These are phyloP conservation scores for Peromyscus leucopus DNA, from an alignment of 2,113 vertebrate genomes.

Conservation along the genomic window DNA sequence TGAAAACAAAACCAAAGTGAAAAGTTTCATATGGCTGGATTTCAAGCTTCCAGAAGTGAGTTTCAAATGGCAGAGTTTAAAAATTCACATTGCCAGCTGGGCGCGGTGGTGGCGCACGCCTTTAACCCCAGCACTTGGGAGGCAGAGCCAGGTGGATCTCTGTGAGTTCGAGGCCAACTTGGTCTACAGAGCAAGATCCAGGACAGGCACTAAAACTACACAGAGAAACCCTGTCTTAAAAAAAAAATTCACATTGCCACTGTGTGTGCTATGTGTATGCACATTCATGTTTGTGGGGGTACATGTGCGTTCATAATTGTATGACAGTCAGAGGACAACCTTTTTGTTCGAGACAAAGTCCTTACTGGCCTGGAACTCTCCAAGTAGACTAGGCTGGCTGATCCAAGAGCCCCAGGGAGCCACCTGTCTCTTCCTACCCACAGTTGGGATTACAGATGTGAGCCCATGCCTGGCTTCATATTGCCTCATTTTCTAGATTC, in stretches of 20 bases:
- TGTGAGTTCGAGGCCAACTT: too few species aligned
- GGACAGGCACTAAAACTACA: too few species aligned
- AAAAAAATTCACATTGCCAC: not conserved
- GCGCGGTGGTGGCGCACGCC: too few species aligned
- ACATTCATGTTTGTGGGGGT: not conserved
- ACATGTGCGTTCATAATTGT: not conserved
- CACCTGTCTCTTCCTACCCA: not conserved
- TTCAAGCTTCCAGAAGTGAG: constrained; percentile 49
- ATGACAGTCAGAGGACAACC: not conserved
- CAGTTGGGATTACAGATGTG: not conserved
- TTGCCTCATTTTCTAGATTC: not conserved
- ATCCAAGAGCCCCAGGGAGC: not conserved
- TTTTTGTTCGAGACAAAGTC: not conserved
- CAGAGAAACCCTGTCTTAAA: too few species aligned
- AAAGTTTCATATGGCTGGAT: not conserved
- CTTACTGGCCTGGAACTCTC: not conserved
- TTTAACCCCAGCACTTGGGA: too few species aligned
- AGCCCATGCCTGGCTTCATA: not conserved
- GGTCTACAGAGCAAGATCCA: too few species aligned
- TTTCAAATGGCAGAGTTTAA: constrained; percentile 16
- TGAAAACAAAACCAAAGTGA: not conserved
- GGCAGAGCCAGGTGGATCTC: too few species aligned
- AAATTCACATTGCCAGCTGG: not conserved
- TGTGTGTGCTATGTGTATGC: too few species aligned
- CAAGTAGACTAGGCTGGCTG: not conserved